Evolutionary conservation across 1,140 invertebrate genomes (phyloP), one percentile per base, ranked within the genome.

Genomic region (Scaptomyza graminum): DNA sequence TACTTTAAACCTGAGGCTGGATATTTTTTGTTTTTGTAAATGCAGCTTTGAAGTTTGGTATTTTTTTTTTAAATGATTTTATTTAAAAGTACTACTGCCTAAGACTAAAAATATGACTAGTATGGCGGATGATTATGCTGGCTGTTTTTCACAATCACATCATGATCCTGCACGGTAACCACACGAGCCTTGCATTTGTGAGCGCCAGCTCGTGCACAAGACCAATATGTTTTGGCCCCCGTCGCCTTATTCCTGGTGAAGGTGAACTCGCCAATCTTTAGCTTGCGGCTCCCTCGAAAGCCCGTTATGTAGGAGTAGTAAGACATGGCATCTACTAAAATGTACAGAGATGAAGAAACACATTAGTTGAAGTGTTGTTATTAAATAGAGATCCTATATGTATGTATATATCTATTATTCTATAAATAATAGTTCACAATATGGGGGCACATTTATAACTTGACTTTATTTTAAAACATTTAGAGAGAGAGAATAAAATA

Each of bases 111-210:
- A 28, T 28, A 25, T 2, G 65, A 41, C 79, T 92, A 92, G 74
- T 92, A 92, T 73, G 91, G 91, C 67, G 84, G 79, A 67, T 92
- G 91, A 77, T 92, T 92, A 63, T 92, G 91, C 44, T 85, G 63
- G 13, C 76, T 84, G 65, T 87, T 90, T 73, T 92, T 92, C 6
- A 92, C 76, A 39, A 90, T 84, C 37, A 92, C 89, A 52, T 90
- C 85, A 15, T 90, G 83, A 18, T 92, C 79, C 61, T 90, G 64
- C 44, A 90, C 75, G 12, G 91, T 92, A 3, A 92, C 90, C 12
- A 91, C 90, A 9, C 91, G 73, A 15, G 91, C 91, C 60, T 92
- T 92, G 76, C 91, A 92, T 43, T 92, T 92, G 60, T 92, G 90
- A 5, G 83, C 76, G 5, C 90, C 91, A 18, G 91, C 91, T 8